Conservation (phyloP, 2,113 vertebrate species). For the Porphyrio hochstetteri region DNA sequence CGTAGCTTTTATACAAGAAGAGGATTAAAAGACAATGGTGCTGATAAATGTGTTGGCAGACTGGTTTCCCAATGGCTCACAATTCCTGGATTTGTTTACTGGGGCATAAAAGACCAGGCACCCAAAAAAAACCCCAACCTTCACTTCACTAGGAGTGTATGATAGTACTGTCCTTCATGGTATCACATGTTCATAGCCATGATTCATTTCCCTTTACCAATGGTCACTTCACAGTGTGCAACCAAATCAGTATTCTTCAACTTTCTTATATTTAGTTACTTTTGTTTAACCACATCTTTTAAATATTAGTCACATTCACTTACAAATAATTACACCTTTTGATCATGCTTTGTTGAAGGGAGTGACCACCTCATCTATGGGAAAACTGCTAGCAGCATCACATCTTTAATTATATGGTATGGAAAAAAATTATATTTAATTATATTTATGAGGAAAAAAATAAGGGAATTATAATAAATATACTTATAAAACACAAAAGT, state of each 20-base stretch:
- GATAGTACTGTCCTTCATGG: not conserved
- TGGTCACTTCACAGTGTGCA: rapidly evolving
- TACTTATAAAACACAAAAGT: rapidly evolving
- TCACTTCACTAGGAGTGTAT: not conserved
- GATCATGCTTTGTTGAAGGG: not conserved
- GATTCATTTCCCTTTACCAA: rapidly evolving
- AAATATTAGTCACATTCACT: not conserved
- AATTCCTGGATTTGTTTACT: too few relatives aligned
- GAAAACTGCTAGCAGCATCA: not conserved
- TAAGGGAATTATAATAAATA: not conserved
- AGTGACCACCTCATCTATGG: not conserved
- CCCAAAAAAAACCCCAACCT: not conserved
- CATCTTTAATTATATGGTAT: not conserved
- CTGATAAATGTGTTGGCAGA: not conserved
- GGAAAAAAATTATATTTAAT: too few relatives aligned
- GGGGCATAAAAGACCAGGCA: not conserved
- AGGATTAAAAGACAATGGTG: not conserved
- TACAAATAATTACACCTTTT: not conserved
- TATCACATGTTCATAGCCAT: rapidly evolving
- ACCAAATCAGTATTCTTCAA: not conserved
- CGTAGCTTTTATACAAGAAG: not conserved
- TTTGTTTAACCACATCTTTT: not conserved
- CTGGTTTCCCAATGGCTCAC: not conserved
- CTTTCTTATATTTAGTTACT: not conserved
- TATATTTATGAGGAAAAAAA: too few relatives aligned